Percentiles rank a stretch among this genome's conserved stretches.
Conservation (phyloP, 92 coral and sea anemone species). For the Epizoanthus illoricatus region DNA sequence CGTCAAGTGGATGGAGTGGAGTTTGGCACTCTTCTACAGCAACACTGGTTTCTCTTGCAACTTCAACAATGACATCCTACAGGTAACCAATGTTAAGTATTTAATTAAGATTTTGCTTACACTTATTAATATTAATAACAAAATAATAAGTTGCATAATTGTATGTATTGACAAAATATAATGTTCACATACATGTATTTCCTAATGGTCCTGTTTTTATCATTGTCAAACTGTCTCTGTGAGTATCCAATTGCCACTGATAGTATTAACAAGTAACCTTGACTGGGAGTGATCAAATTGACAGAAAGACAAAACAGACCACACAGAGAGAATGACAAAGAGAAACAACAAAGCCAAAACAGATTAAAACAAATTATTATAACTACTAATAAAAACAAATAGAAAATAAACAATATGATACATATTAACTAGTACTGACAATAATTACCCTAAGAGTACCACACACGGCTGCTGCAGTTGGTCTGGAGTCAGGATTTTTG, state of each 20-base stretch:
- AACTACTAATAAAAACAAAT: background rate
- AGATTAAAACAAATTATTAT: too few relatives aligned
- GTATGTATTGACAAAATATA: too few relatives aligned
- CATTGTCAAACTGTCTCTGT: too few relatives aligned
- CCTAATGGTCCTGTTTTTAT: too few relatives aligned
- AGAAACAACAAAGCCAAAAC: too few relatives aligned
- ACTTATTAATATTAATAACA: background rate
- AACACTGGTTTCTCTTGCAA: background rate
- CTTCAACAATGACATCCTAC: background rate
- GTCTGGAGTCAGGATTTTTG: constrained; percentile 5
- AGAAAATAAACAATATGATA: background rate
- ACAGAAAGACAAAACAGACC: too few relatives aligned
- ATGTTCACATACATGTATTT: background rate
- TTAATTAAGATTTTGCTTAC: background rate
- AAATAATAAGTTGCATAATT: background rate
- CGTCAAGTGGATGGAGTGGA: background rate
- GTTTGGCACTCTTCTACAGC: background rate
- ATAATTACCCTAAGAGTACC: background rate
- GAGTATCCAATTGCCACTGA: too few relatives aligned
- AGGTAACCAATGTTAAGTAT: background rate
- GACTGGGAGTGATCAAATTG: too few relatives aligned
- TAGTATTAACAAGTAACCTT: too few relatives aligned
- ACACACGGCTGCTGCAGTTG: constrained; percentile 5
- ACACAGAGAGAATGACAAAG: too few relatives aligned
- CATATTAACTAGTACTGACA: background rate